A percentile compares a stretch with the other conserved stretches of the same genome.
phyloP scores from a whole-genome alignment of 2,113 vertebrate species.

The Cromileptes altivelis region DNA sequence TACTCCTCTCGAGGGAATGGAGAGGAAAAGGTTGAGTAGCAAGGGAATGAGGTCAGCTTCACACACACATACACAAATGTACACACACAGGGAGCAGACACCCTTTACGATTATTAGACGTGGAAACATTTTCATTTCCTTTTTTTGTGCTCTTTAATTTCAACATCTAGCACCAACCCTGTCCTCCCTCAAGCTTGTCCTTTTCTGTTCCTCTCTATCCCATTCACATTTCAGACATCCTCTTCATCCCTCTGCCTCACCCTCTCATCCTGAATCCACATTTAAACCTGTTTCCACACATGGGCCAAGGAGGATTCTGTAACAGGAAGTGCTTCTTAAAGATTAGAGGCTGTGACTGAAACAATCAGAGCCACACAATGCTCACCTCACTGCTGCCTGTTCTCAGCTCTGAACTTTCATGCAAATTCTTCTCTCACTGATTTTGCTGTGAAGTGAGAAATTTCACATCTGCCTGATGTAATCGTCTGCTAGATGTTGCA shows the following conservation, averaged over 20 bases:
- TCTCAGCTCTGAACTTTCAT: conserved; percentile 11
- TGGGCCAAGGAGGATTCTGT: conserved; percentile 13
- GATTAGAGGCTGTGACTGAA: conserved; percentile 35
- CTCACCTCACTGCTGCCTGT: neutral
- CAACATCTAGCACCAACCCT: neutral
- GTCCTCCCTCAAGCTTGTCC: neutral
- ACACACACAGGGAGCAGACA: neutral
- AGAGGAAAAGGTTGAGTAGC: conserved; percentile 12
- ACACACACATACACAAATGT: neutral
- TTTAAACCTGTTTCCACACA: conserved; percentile 34
- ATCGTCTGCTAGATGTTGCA: neutral
- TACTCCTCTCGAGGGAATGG: neutral
- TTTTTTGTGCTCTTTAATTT: neutral
- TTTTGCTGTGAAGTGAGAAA: neutral
- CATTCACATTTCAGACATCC: neutral
- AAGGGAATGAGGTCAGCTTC: conserved; percentile 14
- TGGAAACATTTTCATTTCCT: neutral
- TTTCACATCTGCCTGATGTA: neutral
- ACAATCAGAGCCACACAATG: neutral
- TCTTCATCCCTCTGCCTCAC: neutral
- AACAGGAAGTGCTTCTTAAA: conserved; percentile 12
- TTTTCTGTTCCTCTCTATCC: neutral
- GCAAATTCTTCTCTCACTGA: neutral
- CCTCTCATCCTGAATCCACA: neutral
- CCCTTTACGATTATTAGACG: neutral